Base-by-base conservation (phyloP, 2,888 invertebrate genomes). In the Myopa tessellatipennis region DNA sequence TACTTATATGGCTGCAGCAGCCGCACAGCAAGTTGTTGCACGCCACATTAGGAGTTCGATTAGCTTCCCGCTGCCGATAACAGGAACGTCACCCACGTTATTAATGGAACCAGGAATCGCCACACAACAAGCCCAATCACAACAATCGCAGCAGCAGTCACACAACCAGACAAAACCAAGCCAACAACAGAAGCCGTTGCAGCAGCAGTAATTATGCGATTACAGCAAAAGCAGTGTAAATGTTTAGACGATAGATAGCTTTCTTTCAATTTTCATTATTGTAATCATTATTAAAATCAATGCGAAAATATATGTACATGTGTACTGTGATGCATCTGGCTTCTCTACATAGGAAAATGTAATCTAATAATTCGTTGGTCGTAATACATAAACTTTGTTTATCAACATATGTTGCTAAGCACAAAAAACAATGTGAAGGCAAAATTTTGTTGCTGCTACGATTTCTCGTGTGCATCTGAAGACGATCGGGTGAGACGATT, bases 1-100 rank as follows among this genome's bases (percentile, higher is more conserved):
- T 4, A 87, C 87, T 4, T 89, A 88, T 71, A 88, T 89, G 85
- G 88, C 88, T 4, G 89, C 88, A 26, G 88, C 88, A 10, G 84
- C 85, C 0, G 84, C 83, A 0, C 83, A 82, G 58, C 82, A 83
- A 12, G 83, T 81, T 10, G 83, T 79, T 26, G 84, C 83, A 55
- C 79, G 84, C 8, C 81, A 80, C 65, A 70, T 71, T 45, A n/a
- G 50, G 40, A 55, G 67, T n/a, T 50, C 50, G 78, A 69, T 61
- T n/a, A 70, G 61, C 81, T 60, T 76, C 12, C 55, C 69, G 38
- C 74, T 76, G 18, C 38, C 76, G 38, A 68, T 75, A 12, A 50
- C 63, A 58, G 65, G 40, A 8, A 60, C 65, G 45, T 7, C 36
- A 10, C 58, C 78, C 72, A 36, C 79, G 78, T 36, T 65, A 61